phyloP scores from a whole-genome alignment of 2,888 invertebrate genomes.

The Desoria tigrina region DNA sequence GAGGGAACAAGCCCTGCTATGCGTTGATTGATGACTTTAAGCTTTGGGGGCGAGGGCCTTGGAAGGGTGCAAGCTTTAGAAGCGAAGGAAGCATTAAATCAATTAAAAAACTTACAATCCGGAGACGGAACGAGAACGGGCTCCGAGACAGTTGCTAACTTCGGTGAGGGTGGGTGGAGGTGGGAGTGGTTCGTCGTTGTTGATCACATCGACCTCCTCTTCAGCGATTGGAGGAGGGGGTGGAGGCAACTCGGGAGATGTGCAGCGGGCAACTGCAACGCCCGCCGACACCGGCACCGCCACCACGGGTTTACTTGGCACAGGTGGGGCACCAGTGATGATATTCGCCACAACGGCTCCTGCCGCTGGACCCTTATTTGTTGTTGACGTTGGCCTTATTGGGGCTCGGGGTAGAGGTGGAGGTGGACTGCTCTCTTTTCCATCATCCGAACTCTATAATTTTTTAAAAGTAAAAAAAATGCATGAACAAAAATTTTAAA shows the following conservation, averaged over 20 bases:
- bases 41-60: too few species aligned
- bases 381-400: slow-evolving; percentile 39
- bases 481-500: too few species aligned
- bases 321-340: slow-evolving; percentile 44
- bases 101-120: slow-evolving; percentile 49
- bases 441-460: slow-evolving; percentile 37
- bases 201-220: slow-evolving; percentile 64
- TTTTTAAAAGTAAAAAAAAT: not conserved
- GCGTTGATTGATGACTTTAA: not conserved
- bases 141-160: slow-evolving; percentile 46
- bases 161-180: slow-evolving; percentile 62
- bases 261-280: slow-evolving; percentile 58
- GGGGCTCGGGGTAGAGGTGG: slow-evolving; percentile 52
- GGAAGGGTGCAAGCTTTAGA: too few species aligned
- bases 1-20: not conserved
- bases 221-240: slow-evolving; percentile 66
- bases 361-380: not conserved
- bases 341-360: not conserved
- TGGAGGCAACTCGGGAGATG: slow-evolving; percentile 62
- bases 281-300: slow-evolving; percentile 43
- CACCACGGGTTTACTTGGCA: slow-evolving; percentile 49
- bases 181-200: slow-evolving; percentile 67
- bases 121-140: slow-evolving; percentile 47
- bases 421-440: slow-evolving; percentile 47
- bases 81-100: not conserved